Percentiles rank a stretch among this genome's conserved stretches.
These are phyloP conservation scores for Sphaerophoria rueppellii DNA, from an alignment of 2,888 invertebrate genomes.

Conservation along the genomic window DNA sequence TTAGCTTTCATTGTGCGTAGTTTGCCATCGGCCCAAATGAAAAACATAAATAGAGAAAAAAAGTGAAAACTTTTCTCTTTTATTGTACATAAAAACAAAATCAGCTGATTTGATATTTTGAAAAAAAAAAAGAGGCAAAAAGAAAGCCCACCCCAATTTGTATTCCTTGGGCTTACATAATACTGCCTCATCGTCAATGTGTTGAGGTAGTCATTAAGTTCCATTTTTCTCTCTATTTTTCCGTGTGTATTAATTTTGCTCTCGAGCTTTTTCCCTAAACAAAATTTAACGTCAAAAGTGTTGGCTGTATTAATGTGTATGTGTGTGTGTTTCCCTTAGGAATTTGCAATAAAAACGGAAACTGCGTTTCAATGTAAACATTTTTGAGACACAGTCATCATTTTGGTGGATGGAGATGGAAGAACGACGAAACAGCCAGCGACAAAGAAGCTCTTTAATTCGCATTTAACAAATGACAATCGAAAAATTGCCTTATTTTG, in stretches of 20 bases:
- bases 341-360: constrained; percentile 14
- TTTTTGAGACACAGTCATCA: background rate
- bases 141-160: constrained; percentile 14
- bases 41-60: background rate
- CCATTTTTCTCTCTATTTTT: background rate
- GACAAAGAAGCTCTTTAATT: background rate
- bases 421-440: background rate
- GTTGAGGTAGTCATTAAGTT: background rate
- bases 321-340: background rate
- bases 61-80: background rate
- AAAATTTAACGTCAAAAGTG: background rate
- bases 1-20: constrained; percentile 16
- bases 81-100: constrained; percentile 78
- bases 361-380: constrained; percentile 32
- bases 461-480: constrained; percentile 3
- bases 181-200: constrained; percentile 33
- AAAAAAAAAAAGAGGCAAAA: background rate
- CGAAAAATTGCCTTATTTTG: constrained; percentile 22
- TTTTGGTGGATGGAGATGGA: background rate
- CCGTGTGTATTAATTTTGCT: background rate
- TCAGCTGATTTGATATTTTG: constrained; percentile 76
- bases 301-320: background rate
- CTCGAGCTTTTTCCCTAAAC: constrained; percentile 3
- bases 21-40: background rate
- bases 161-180: constrained; percentile 54